Evolutionary conservation across 1,140 invertebrate species (phyloP).

Genomic region (Calliphora vicina): DNA sequence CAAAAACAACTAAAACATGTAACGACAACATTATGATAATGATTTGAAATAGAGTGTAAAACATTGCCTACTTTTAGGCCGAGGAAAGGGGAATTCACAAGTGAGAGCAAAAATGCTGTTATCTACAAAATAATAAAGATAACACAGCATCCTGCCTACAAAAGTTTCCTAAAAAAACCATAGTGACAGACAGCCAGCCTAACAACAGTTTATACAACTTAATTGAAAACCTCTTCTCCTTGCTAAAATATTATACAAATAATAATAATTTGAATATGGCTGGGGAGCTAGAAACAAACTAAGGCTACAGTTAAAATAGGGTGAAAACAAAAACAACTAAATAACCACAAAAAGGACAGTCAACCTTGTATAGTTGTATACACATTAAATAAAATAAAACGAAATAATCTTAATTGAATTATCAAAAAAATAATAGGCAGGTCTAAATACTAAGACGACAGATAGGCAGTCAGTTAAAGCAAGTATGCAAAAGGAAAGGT

Average conservation of each 20-base stretch:
- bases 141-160: not conserved
- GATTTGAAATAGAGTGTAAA: conserved; percentile 28
- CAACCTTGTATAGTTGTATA: not conserved
- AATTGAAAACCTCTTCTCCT: conserved; percentile 24
- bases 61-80: conserved; percentile 1
- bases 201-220: not conserved
- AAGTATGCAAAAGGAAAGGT: not conserved
- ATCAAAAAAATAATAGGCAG: not conserved
- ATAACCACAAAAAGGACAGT: conserved; percentile 19
- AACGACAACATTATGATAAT: conserved; percentile 24
- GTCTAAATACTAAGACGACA: not conserved
- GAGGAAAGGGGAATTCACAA: not conserved
- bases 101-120: not conserved
- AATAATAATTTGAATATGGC: too few species aligned
- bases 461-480: not conserved
- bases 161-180: not conserved
- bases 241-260: not conserved
- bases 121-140: conserved; percentile 24
- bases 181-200: not conserved
- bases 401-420: conserved; percentile 31
- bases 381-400: conserved; percentile 2
- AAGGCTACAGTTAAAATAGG: too few species aligned
- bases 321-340: too few species aligned
- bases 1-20: not conserved
- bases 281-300: too few species aligned